Base-by-base conservation (phyloP, 2,797 vertebrate genomes). In the Melopsittacus undulatus region DNA sequence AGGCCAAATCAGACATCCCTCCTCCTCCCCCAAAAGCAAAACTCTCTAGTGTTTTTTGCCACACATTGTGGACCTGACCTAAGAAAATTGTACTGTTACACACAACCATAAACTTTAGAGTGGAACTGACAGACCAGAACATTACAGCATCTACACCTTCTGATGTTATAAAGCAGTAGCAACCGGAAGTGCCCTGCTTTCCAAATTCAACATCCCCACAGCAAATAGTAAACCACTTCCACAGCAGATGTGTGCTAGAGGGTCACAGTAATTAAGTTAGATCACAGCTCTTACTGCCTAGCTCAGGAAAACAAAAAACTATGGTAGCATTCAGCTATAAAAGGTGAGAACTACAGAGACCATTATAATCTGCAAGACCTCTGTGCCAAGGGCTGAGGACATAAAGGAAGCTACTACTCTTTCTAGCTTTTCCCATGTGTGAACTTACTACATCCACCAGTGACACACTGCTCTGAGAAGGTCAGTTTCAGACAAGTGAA, bases 371-470 rank as follows among this genome's bases (percentile, higher is more conserved):
- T 85, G 61, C 64, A 51, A 87, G 68, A 77, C 57, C 76, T 83
- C 87, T 69, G 51, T 83, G 85, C 66, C 62, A 78, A 87, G 61
- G 81, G 40, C 77, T 66, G 90, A 52, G 79, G 82, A 85, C 69
- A 90, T 59, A 56, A 78, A 57, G 46, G 80, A 87, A 88, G 27
- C 34, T 73, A 14, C 70, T 70, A 11, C 74, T 70, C 43, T 67
- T 93, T 92, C 80, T 78, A 94, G 87, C 69, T 89, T 91, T 78
- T 91, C 87, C 87, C 83, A 66, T 27, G 73, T 64, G 87, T 45
- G 66, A 83, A 52, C 51, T 94, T 82, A 34, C 93, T 79, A 87
- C 51, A 93, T 4, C 75, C 64, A 72, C 27, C 78, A 92, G n/a
- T 61, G 79, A 67, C 15, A 49, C 61, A 83, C 72, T 77, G 52